Base-by-base conservation (phyloP, 2,797 vertebrate species). In the Arctocebus calabarensis region DNA sequence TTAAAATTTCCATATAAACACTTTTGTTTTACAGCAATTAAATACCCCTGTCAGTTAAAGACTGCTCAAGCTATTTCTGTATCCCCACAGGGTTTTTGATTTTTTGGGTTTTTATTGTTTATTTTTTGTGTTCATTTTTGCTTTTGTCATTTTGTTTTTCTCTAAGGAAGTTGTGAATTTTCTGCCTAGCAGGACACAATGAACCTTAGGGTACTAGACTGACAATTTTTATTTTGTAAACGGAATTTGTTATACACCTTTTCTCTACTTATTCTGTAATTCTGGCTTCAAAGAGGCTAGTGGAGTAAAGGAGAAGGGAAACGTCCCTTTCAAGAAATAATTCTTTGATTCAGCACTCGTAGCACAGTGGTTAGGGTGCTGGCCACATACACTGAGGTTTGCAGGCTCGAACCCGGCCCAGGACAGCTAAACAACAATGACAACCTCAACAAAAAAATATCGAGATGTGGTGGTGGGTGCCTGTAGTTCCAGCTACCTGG, bases 21-120 rank as follows among this genome's bases (percentile, higher is more conserved):
- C 45, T 92, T 96, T 27, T 48, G 84, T 87, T 95, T 87, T 88
- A 96, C 1, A 55, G 64, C 68, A 88, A 93, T 93, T 94, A 87
- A 95, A 90, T 90, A 84, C 13, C 14, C 70, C 45, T 19, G 59
- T 82, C 88, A 64, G 68, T 52, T 88, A 79, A 88, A 88, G 29
- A 94, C 55, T 95, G 62, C 43, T 85, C 37, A 86, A 92, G 59
- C 16, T 88, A 86, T 32, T 43, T 62, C 88, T 90, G 29, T 20
- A 55, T 89, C 11, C 64, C 52, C n/a, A 61, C 9, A 74, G 25
- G 48, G 16, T 70, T 66, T 25, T 74, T 45, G 11, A 6, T 22
- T 48, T 27, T 34, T 66, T 64, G 52, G 23, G 20, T 93, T 66
- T 34, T 77, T 64, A 71, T 55, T 66, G 20, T 43, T 88, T 90